These are phyloP conservation scores for Tympanoctomys barrerae DNA, from an alignment of 2,797 vertebrate genomes.

Conservation along the genomic window DNA sequence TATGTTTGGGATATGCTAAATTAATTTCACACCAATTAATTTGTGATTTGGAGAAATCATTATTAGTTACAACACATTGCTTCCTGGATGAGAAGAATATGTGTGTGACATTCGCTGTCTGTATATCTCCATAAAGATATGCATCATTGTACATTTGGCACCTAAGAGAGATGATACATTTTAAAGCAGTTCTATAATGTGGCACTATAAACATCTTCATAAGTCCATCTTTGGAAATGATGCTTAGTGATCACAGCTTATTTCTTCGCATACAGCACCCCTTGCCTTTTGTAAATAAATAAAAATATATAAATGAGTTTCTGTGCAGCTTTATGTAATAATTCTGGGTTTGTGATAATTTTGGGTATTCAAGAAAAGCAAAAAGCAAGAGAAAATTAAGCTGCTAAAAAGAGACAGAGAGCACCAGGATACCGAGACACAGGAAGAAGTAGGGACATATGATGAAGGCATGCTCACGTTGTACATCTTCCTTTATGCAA, in stretches of 20 bases:
- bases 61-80: constrained; percentile 74
- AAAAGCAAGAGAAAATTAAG: neutral
- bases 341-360: neutral
- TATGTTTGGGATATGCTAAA: constrained; percentile 38
- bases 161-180: constrained; percentile 69
- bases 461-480: too few species aligned
- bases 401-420: neutral
- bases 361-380: neutral
- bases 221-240: constrained; percentile 63
- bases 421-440: neutral
- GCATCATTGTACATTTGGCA: constrained; percentile 66
- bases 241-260: neutral
- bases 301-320: fast-evolving
- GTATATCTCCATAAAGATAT: constrained; percentile 44
- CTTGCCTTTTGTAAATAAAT: constrained; percentile 80
- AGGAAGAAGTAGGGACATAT: neutral
- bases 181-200: constrained; percentile 62
- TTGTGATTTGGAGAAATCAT: constrained; percentile 74
- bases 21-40: constrained; percentile 72
- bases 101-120: constrained; percentile 71
- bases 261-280: constrained; percentile 86
- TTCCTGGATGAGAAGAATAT: constrained; percentile 68
- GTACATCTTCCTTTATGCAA: neutral
- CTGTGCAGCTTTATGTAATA: fast-evolving
- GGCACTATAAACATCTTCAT: constrained; percentile 71